Evolutionary conservation across 2,113 vertebrate species (phyloP), one percentile per base, ranked within the genome.

Genomic region (Neodontobutis hainanensis): DNA sequence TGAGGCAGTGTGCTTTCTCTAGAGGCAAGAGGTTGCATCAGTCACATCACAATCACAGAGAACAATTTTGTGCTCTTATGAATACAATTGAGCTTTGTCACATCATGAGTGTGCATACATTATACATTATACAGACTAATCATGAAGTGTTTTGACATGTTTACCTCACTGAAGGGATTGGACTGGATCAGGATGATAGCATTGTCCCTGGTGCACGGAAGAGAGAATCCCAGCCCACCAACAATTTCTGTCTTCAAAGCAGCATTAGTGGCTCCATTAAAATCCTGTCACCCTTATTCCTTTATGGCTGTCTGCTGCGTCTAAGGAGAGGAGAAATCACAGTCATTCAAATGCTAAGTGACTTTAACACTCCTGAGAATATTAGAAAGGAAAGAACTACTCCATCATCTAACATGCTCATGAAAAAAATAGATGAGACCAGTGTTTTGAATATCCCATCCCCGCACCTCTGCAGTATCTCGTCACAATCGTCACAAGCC

Each of bases 311-410:
- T 81, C 80, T 68, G 68, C 64, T 56, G 79, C 78, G 85, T 85
- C 68, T 73, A 77, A 71, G 64, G 73, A 82, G 61, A 80, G 65
- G 68, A 83, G 62, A 83, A 89, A 85, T 88, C 83, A 65, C 80
- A 83, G 79, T 75, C 85, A 91, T 92, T 92, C 87, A 91, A 85
- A 91, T 90, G 88, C 88, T 89, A 91, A 92, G 87, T 85, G 86
- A 88, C 86, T 86, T 81, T 75, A 88, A 78, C 73, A 82, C 81
- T 86, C 83, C 68, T 57, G 81, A 79, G 86, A 88, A 89, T 87
- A 90, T 89, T 84, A 85, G 70, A 81, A 76, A 80, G 73, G 76
- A 79, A 79, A 78, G 66, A 65, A 66, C 57, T 55, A 52, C 77
- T 86, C 77, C 69, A 80, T 88, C 87, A 87, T 88, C 70, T 77